phyloP scores from a whole-genome alignment of 2,888 invertebrate genomes.

The Drosophila siamana region DNA sequence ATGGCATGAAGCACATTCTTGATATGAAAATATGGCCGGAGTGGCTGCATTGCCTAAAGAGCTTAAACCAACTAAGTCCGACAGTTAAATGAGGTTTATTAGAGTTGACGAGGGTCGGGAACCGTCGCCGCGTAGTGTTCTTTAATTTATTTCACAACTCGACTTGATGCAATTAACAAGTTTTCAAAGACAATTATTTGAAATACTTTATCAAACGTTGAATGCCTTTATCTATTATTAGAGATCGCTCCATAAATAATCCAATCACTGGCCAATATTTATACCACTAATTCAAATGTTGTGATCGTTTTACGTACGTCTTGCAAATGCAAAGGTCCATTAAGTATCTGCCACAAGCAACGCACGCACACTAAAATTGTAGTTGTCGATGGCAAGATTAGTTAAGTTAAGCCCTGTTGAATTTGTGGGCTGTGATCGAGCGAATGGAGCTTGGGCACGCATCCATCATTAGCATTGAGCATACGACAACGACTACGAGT shows the following conservation, averaged over 20 bases:
- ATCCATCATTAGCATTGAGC: slow-evolving; percentile 21
- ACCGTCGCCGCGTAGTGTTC: neutral
- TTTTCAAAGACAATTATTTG: neutral
- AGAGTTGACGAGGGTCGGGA: slow-evolving; percentile 6
- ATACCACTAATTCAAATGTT: slow-evolving; percentile 20
- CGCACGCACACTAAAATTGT: neutral
- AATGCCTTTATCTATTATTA: neutral
- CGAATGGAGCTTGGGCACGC: slow-evolving; percentile 7
- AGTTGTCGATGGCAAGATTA: neutral
- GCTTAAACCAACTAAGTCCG: slow-evolving; percentile 30
- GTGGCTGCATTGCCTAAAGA: slow-evolving; percentile 18
- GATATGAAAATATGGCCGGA: slow-evolving; percentile 20
- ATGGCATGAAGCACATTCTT: slow-evolving; percentile 43
- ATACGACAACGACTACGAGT: slow-evolving; percentile 1
- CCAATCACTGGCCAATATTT: neutral
- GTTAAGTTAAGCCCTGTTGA: slow-evolving; percentile 5
- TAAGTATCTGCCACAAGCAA: slow-evolving; percentile 1
- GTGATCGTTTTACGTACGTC: neutral
- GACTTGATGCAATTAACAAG: slow-evolving; percentile 38
- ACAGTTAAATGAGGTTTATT: slow-evolving; percentile 22
- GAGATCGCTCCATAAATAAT: neutral
- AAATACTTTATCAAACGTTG: neutral
- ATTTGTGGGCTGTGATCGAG: neutral
- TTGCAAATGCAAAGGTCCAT: neutral
- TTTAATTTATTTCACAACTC: slow-evolving; percentile 5